Evolutionary conservation across 2,888 invertebrate species (phyloP), one percentile per base, ranked within the genome.

Genomic region (Uloborus plumipes): DNA sequence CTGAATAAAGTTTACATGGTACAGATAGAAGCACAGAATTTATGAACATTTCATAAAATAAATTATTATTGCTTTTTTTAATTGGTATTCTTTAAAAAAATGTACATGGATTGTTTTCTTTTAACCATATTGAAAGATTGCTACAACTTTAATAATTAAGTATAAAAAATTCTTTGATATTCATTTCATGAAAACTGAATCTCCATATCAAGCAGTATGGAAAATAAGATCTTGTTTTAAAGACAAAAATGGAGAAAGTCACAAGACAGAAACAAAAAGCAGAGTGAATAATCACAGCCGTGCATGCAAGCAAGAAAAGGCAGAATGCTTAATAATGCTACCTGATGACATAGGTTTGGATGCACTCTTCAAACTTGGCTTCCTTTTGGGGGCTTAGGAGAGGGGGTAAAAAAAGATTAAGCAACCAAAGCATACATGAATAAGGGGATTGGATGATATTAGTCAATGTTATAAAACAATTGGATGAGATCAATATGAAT

Each of bases 321-420:
- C 20, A 55, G 18, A 51, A n/a, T 26, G 50, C 51, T 51, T 51
- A n/a, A 20, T 26, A 66, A 58, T 69, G 73, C 78, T 72, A 72
- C 78, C 75, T 74, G 84, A 84, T 55, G 70, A 74, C 59, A 74
- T 74, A 58, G 84, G 78, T 84, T 81, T 81, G 18, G 78, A 64
- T 61, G 79, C 39, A 79, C 84, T 84, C 84, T 84, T 84, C 84
- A 84, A 51, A 75, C 84, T 84, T 62, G 71, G 84, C 61, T 84
- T 84, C 84, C 84, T 73, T 84, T 84, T 84, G 78, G 84, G 84
- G 71, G 84, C 84, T 84, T 77, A 49, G 59, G 65, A 50, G 67
- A 55, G 51, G 67, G 66, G 31, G 64, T 53, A 77, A 81, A 83
- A 14, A 50, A 31, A 26, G 61, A 64, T 80, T 74, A 49, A 47